Conservation (phyloP, 30 jellyfish, hydroid and myxozoan species). For the Turritopsis rubra region DNA sequence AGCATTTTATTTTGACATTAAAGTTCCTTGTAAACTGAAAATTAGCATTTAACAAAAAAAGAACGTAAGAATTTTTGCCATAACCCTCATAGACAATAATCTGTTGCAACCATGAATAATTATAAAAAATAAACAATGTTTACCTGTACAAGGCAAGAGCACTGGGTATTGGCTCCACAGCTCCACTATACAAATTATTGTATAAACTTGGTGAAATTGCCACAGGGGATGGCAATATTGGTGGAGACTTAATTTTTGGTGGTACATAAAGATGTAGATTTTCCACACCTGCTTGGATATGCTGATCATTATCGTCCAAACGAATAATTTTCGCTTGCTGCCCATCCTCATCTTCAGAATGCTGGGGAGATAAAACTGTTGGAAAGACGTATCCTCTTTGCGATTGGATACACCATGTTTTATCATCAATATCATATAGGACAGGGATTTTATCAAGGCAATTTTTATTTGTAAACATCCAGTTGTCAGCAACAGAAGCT, state of each 20-base stretch:
- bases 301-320: not conserved
- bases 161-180: constrained; percentile 79
- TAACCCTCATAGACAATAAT: no score
- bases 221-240: not conserved
- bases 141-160: constrained; percentile 85
- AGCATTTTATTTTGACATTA: no score
- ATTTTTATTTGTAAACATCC: constrained; percentile 65
- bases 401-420: constrained; percentile 58
- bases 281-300: not conserved
- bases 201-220: not conserved
- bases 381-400: not conserved
- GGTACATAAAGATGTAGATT: constrained; percentile 1
- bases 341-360: not conserved
- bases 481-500: constrained; percentile 85
- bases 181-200: not conserved
- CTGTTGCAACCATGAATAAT: not conserved
- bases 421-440: constrained; percentile 49
- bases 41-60: not conserved
- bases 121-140: not conserved
- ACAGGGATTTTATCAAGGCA: constrained; percentile 39
- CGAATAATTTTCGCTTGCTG: not conserved
- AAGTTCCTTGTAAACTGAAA: no score
- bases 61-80: not conserved
- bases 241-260: not conserved
- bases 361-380: not conserved